A percentile compares a stretch with the other conserved stretches of the same genome.
These are phyloP conservation scores for Ginglymostoma cirratum DNA, from an alignment of 2,113 vertebrate species.

Conservation along the genomic window DNA sequence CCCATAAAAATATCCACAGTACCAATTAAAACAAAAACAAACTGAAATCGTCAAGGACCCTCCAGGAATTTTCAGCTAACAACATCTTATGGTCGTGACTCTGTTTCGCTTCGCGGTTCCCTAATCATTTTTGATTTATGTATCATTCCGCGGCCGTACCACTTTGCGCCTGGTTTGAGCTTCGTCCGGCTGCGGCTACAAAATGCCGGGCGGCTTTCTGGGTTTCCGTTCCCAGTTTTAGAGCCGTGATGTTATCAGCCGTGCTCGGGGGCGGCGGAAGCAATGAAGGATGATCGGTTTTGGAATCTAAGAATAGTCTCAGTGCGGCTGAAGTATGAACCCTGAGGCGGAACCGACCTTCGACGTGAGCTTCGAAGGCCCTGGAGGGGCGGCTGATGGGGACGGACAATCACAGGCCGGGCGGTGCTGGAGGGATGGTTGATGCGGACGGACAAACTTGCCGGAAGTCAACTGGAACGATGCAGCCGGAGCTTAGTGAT, in stretches of 20 bases:
- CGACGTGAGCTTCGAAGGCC: background rate
- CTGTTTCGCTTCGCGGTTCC: background rate
- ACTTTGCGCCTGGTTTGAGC: background rate
- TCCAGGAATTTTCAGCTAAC: background rate
- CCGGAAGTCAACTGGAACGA: background rate
- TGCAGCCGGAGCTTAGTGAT: background rate
- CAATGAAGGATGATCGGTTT: background rate
- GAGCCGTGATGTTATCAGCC: background rate
- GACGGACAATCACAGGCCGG: background rate
- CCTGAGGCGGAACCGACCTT: background rate
- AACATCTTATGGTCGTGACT: background rate
- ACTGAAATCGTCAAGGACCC: background rate
- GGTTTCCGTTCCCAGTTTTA: background rate
- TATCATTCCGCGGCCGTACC: background rate
- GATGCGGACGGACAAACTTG: background rate
- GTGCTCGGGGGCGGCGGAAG: background rate
- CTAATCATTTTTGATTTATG: background rate
- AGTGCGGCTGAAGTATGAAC: background rate
- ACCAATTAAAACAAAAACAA: background rate
- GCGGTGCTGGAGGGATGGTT: background rate
- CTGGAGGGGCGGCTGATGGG: background rate
- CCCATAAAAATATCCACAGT: background rate
- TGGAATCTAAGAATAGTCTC: background rate
- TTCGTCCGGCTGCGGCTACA: background rate
- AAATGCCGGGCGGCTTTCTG: background rate